A percentile compares a stretch with the other conserved stretches of the same genome.
These are phyloP conservation scores for Urocyon cinereoargenteus DNA, from an alignment of 2,797 vertebrate species.

Conservation along the genomic window DNA sequence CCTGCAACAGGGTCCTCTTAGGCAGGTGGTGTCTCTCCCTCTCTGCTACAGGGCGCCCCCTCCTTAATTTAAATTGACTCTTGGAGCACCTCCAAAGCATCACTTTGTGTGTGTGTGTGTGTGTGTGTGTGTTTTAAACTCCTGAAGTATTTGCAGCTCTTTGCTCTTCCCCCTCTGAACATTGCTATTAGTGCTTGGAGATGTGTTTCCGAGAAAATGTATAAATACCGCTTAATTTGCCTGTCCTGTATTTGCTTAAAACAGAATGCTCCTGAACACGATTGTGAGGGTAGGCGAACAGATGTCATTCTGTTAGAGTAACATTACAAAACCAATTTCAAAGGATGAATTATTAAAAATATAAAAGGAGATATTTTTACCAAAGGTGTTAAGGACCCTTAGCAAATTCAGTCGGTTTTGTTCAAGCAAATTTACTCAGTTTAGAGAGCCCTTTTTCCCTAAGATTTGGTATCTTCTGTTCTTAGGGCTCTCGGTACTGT, in stretches of 20 bases:
- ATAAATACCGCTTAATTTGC: conserved; percentile 2
- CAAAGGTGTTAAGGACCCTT: background rate
- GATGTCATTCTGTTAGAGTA: background rate
- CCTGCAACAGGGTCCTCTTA: background rate
- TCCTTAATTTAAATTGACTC: background rate
- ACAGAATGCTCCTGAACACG: background rate
- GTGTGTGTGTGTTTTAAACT: background rate
- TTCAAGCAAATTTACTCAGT: background rate
- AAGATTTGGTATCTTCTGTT: background rate
- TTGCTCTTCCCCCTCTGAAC: background rate
- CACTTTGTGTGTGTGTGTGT: background rate
- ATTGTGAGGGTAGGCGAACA: background rate
- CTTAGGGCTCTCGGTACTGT: background rate
- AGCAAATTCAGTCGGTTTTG: background rate
- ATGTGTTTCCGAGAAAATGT: conserved; percentile 31
- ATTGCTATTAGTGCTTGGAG: background rate
- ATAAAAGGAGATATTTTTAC: background rate
- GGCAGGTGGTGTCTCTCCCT: background rate
- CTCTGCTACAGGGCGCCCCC: background rate
- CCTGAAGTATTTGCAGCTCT: too few species aligned
- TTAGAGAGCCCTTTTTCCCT: background rate
- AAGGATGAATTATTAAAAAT: background rate
- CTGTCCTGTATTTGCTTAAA: background rate
- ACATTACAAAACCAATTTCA: background rate
- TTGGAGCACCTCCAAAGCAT: fast-evolving